Conservation (phyloP, 2,113 vertebrate species). For the Malurus cyaneus region DNA sequence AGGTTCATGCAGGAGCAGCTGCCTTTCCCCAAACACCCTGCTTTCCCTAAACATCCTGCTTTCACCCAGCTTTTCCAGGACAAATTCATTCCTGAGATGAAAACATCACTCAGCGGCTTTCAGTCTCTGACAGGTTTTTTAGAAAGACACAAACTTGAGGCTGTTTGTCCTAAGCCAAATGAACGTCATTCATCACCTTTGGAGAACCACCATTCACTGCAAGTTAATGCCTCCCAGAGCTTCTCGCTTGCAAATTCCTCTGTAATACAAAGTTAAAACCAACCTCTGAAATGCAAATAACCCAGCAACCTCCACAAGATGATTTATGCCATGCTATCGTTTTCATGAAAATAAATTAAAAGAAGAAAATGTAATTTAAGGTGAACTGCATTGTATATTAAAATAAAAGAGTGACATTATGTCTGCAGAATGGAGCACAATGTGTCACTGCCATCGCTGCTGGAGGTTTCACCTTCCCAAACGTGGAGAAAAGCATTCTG, state of each 20-base stretch:
- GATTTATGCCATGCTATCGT: constrained; percentile 44
- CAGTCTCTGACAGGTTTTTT: neutral
- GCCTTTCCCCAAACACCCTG: neutral
- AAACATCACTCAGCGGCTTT: neutral
- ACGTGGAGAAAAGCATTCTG: neutral
- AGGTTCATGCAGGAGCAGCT: accelerated
- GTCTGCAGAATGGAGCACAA: neutral
- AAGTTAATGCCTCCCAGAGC: constrained; percentile 24
- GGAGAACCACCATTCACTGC: neutral
- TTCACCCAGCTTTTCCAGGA: neutral
- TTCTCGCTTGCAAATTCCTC: constrained; percentile 23
- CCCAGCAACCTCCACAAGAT: constrained; percentile 6
- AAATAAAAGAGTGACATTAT: neutral
- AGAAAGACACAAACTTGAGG: neutral
- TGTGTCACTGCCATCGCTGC: neutral
- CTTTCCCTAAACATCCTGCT: too few relatives aligned
- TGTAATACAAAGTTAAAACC: constrained; percentile 55
- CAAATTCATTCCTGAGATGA: neutral
- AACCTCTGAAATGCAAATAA: constrained; percentile 63
- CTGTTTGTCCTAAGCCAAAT: neutral
- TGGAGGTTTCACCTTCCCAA: neutral
- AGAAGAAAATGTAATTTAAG: constrained; percentile 41
- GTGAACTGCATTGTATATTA: neutral
- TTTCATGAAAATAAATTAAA: constrained; percentile 59
- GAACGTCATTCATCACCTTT: neutral